These are phyloP conservation scores for Podocnemis expansa DNA, from an alignment of 2,113 vertebrate genomes.

Conservation along the genomic window DNA sequence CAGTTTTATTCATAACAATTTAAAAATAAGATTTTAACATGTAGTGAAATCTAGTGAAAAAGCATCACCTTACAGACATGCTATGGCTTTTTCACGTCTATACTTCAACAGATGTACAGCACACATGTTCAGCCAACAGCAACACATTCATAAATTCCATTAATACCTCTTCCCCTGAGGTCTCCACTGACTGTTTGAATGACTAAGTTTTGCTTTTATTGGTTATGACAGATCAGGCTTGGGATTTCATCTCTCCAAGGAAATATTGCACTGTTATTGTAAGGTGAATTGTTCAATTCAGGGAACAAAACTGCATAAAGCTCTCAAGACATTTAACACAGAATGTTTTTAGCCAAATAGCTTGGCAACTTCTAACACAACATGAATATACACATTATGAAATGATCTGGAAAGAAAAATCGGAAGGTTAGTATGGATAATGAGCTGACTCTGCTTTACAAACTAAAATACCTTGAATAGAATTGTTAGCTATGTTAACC, in stretches of 20 bases:
- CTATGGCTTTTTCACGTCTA: background rate
- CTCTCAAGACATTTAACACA: background rate
- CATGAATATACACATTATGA: background rate
- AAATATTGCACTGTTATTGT: constrained; percentile 54
- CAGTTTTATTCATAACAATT: background rate
- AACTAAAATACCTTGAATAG: background rate
- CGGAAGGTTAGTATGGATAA: background rate
- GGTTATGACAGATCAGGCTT: constrained; percentile 59
- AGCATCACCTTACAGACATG: background rate
- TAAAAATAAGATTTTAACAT: background rate
- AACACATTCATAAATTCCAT: constrained; percentile 53
- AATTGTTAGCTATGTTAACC: rapidly evolving
- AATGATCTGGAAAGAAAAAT: background rate
- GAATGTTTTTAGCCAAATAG: constrained; percentile 21
- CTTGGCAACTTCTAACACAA: background rate
- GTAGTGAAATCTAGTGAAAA: background rate
- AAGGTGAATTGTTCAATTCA: constrained; percentile 54
- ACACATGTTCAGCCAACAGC: constrained; percentile 48
- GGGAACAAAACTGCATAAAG: constrained; percentile 24
- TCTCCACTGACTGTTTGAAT: constrained; percentile 56
- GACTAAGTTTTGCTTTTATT: constrained; percentile 66
- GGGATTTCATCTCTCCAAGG: constrained; percentile 51
- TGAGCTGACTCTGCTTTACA: background rate
- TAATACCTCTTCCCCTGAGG: constrained; percentile 58
- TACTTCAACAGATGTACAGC: constrained; percentile 36